phyloP scores from a whole-genome alignment of 2,113 vertebrate species.

The Hemiprocne comata region DNA sequence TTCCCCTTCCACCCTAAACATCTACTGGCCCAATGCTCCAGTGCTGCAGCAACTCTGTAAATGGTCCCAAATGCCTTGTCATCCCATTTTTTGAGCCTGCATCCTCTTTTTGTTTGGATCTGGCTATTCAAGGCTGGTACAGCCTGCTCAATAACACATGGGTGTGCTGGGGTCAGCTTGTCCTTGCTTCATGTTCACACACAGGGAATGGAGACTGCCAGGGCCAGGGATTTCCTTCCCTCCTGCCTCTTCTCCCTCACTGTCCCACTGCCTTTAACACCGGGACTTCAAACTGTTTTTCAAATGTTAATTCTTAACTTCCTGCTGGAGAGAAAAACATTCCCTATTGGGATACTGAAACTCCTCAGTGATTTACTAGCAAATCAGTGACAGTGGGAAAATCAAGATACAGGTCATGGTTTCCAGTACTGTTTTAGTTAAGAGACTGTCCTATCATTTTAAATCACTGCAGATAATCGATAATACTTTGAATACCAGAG shows the following conservation, averaged over 20 bases:
- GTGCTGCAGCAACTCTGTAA: background rate
- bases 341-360: background rate
- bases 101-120: background rate
- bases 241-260: background rate
- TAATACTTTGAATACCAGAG: background rate
- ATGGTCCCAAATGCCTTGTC: background rate
- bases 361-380: background rate
- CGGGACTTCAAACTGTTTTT: background rate
- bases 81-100: background rate
- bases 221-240: background rate
- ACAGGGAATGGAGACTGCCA: background rate
- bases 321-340: background rate
- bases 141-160: background rate
- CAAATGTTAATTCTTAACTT: background rate
- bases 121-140: background rate
- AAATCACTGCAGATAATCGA: constrained; percentile 8
- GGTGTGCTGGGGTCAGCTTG: background rate
- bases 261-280: background rate
- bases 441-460: background rate
- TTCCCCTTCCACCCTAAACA: background rate
- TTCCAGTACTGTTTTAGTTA: background rate
- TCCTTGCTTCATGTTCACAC: background rate
- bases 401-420: background rate
- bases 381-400: background rate
- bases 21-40: background rate